Conservation (phyloP, 1,140 invertebrate species). For the Atta colombica region DNA sequence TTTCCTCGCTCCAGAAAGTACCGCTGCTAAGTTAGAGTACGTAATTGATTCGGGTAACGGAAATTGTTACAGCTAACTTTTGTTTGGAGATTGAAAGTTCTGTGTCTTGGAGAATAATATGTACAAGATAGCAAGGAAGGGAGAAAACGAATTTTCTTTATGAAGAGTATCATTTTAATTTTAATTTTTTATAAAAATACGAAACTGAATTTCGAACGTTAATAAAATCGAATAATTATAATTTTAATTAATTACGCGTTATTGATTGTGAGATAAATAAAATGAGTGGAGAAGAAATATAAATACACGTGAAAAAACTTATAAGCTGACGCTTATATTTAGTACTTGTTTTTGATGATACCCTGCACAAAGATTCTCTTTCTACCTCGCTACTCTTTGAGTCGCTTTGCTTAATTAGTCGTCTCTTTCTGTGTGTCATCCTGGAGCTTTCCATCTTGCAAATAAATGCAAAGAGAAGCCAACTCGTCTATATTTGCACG, state of each 20-base stretch:
- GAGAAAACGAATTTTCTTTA: background rate
- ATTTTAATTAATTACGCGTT: background rate
- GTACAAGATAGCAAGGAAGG: background rate
- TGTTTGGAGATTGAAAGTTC: slow-evolving; percentile 32
- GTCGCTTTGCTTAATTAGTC: slow-evolving; percentile 53
- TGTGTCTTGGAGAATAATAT: background rate
- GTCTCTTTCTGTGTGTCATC: slow-evolving; percentile 25
- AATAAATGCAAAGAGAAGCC: slow-evolving; percentile 39
- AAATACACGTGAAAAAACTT: background rate
- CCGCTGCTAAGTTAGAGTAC: slow-evolving; percentile 20
- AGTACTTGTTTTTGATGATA: slow-evolving; percentile 6
- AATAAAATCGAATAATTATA: slow-evolving; percentile 10
- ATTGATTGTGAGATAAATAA: background rate
- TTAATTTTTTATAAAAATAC: background rate
- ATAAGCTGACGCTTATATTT: background rate
- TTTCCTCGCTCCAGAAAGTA: slow-evolving; percentile 44
- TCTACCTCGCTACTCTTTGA: slow-evolving; percentile 36
- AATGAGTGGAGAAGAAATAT: background rate
- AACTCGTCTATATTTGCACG: slow-evolving; percentile 38
- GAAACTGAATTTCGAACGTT: slow-evolving; percentile 1
- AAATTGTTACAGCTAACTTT: slow-evolving; percentile 40
- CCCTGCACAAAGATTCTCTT: background rate
- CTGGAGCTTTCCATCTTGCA: slow-evolving; percentile 38
- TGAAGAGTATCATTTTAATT: slow-evolving; percentile 15
- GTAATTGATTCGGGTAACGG: slow-evolving; percentile 59